Evolutionary conservation across 2,797 vertebrate species (phyloP).

Genomic region (Cephalopachus bancanus): DNA sequence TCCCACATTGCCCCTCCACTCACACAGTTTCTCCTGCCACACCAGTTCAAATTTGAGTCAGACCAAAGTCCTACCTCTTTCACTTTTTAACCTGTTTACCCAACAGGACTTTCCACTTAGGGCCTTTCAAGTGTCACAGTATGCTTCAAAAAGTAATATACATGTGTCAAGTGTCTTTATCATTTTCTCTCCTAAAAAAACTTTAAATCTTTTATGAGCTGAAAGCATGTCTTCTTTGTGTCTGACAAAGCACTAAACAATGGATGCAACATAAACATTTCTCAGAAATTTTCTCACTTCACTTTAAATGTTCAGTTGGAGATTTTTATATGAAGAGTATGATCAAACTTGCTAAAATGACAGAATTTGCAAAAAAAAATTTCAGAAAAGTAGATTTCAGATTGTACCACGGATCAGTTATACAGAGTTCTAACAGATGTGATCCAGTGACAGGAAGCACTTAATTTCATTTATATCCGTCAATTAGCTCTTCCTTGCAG

Average conservation of each 20-base stretch:
- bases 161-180: slow-evolving; percentile 41
- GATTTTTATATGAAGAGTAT: neutral
- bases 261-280: slow-evolving; percentile 1
- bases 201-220: neutral
- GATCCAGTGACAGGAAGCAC: neutral
- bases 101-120: neutral
- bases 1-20: neutral
- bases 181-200: slow-evolving; percentile 43
- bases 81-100: neutral
- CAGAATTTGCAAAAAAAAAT: neutral
- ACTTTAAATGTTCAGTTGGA: slow-evolving; percentile 51
- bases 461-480: neutral
- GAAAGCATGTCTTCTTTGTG: slow-evolving; percentile 25
- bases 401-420: slow-evolving; percentile 2
- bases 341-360: slow-evolving; percentile 36
- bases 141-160: neutral
- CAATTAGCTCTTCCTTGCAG: neutral
- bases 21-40: neutral
- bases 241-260: slow-evolving; percentile 13
- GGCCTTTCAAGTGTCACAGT: neutral
- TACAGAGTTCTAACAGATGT: neutral
- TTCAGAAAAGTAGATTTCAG: slow-evolving; percentile 15
- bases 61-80: neutral
- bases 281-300: slow-evolving; percentile 7
- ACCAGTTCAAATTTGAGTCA: slow-evolving; percentile 25